Evolutionary conservation across 2,888 invertebrate genomes (phyloP).

Genomic region (Junonia oenone): DNA sequence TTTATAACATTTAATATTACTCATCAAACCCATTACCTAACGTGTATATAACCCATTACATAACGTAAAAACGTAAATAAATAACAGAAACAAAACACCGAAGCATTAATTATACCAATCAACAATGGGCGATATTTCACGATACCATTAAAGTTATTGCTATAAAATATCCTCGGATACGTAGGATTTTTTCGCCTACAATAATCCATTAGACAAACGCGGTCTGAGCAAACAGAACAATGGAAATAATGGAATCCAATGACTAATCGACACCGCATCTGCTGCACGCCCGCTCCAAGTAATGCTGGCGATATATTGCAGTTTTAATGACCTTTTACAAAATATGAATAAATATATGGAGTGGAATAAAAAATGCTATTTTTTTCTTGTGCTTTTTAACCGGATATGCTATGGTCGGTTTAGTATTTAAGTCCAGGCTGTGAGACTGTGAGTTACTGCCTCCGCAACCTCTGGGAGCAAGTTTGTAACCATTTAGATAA

Average conservation of each 20-base stretch:
- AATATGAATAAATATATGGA: slow-evolving; percentile 1
- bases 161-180: slow-evolving; percentile 10
- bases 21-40: too few relatives aligned
- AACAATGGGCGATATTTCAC: not conserved
- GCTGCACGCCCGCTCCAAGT: slow-evolving; percentile 21
- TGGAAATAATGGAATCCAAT: slow-evolving; percentile 29
- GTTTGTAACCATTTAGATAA: too few relatives aligned
- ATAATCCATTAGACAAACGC: slow-evolving; percentile 34
- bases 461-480: too few relatives aligned
- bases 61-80: too few relatives aligned
- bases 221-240: slow-evolving; percentile 29
- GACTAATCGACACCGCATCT: slow-evolving; percentile 33
- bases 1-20: too few relatives aligned
- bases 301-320: slow-evolving; percentile 27
- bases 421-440: too few relatives aligned
- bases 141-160: not conserved
- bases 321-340: slow-evolving; percentile 25
- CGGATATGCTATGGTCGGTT: too few relatives aligned
- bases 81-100: not conserved
- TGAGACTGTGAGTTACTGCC: too few relatives aligned
- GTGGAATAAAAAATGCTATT: not conserved
- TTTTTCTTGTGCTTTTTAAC: too few relatives aligned
- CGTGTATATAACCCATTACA: too few relatives aligned
- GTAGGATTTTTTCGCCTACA: slow-evolving; percentile 16
- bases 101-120: not conserved